phyloP scores from a whole-genome alignment of 2,888 invertebrate genomes.

The Ecdyonurus torrentis region DNA sequence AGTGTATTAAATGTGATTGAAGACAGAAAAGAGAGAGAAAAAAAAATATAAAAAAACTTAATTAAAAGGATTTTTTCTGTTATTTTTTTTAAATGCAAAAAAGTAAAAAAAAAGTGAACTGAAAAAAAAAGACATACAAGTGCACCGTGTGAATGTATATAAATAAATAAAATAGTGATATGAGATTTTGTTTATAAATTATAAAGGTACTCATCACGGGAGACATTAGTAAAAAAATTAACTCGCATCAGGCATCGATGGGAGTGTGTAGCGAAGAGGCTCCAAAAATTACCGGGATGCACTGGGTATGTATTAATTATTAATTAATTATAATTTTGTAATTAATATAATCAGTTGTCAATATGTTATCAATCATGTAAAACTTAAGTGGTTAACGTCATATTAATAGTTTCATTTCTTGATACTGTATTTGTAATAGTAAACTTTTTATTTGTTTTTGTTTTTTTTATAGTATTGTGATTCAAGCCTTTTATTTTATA shows the following conservation, averaged over 20 bases:
- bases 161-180: background rate
- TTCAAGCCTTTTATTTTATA: too few species aligned
- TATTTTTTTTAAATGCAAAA: background rate
- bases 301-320: background rate
- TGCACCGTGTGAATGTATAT: background rate
- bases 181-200: background rate
- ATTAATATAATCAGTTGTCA: too few species aligned
- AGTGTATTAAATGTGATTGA: background rate
- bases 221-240: too few species aligned
- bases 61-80: too few species aligned
- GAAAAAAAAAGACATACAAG: too few species aligned
- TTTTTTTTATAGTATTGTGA: too few species aligned
- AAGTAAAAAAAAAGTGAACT: background rate
- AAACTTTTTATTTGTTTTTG: too few species aligned
- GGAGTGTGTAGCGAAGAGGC: background rate
- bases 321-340: too few species aligned
- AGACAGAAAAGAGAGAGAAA: background rate
- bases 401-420: too few species aligned
- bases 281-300: background rate
- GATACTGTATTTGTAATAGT: too few species aligned
- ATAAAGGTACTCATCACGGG: background rate
- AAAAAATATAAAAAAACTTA: background rate
- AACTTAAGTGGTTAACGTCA: too few species aligned
- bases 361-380: too few species aligned
- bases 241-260: background rate